Evolutionary conservation across 2,888 invertebrate genomes (phyloP).

Genomic region (Drosophila picticornis): DNA sequence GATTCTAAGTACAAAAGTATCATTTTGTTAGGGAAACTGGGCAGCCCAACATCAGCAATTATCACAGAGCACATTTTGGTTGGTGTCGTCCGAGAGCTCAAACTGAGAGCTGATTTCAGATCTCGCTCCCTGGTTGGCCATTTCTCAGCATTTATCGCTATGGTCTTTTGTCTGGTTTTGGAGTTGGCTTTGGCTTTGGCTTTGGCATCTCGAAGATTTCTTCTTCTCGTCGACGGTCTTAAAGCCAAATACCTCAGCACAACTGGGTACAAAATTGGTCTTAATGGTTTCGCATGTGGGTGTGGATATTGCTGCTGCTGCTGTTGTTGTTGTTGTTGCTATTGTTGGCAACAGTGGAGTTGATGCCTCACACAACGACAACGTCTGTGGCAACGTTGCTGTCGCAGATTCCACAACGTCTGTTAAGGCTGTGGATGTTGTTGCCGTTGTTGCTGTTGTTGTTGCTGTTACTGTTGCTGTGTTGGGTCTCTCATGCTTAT

Average conservation of each 20-base stretch:
- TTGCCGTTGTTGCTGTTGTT: constrained; percentile 31
- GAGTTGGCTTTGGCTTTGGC: constrained; percentile 24
- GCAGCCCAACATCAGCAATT: constrained; percentile 54
- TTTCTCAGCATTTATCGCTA: constrained; percentile 58
- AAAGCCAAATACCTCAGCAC: constrained; percentile 71
- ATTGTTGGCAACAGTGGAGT: constrained; percentile 49
- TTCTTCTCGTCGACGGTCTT: constrained; percentile 70
- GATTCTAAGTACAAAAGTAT: constrained; percentile 52
- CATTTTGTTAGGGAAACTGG: constrained; percentile 17
- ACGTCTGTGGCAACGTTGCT: constrained; percentile 41
- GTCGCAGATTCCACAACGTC: constrained; percentile 39
- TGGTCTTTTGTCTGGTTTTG: constrained; percentile 49
- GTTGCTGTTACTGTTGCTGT: constrained; percentile 50
- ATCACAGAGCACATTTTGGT: constrained; percentile 73
- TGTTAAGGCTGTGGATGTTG: constrained; percentile 32
- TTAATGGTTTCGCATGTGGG: constrained; percentile 66
- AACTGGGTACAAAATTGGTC: constrained; percentile 71
- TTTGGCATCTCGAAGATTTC: constrained; percentile 38
- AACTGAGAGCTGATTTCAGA: constrained; percentile 12
- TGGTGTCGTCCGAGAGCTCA: constrained; percentile 31
- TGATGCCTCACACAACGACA: constrained; percentile 56
- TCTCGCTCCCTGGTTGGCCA: constrained; percentile 7
- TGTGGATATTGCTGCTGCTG: constrained; percentile 43
- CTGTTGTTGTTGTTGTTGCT: constrained; percentile 14
- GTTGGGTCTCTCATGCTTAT: constrained; percentile 74